phyloP scores from a whole-genome alignment of 2,888 invertebrate genomes.

The Agrochola macilenta region DNA sequence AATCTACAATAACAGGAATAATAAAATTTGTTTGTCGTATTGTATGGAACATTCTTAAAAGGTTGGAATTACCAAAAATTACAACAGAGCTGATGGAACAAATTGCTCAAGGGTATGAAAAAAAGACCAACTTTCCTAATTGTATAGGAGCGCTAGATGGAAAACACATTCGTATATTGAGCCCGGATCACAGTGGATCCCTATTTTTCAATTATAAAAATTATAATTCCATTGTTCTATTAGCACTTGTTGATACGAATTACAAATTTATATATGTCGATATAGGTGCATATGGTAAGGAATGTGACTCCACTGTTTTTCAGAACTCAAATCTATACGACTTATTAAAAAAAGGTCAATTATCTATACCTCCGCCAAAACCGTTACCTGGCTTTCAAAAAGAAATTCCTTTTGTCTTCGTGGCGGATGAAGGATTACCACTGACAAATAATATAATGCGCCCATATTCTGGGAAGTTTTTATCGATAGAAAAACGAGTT shows the following conservation, averaged over 20 bases:
- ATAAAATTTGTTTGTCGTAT: constrained; percentile 23
- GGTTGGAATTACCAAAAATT: constrained; percentile 18
- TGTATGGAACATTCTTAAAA: constrained; percentile 33
- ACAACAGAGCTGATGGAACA: no score
- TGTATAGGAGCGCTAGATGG: constrained; percentile 28
- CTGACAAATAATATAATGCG: constrained; percentile 29
- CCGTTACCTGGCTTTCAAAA: constrained; percentile 30
- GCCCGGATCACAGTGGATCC: constrained; percentile 29
- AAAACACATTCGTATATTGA: constrained; percentile 38
- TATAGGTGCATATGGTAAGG: constrained; percentile 35
- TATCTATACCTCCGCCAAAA: constrained; percentile 27
- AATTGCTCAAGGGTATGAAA: no score
- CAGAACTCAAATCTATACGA: constrained; percentile 31
- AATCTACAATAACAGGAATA: constrained; percentile 31
- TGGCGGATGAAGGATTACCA: constrained; percentile 28
- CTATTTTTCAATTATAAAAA: constrained; percentile 38
- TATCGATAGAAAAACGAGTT: constrained; percentile 35
- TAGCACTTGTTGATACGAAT: constrained; percentile 30
- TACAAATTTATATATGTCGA: constrained; percentile 28
- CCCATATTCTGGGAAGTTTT: constrained; percentile 36
- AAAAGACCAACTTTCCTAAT: no score
- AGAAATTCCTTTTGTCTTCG: constrained; percentile 30
- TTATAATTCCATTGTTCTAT: constrained; percentile 29
- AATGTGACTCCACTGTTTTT: constrained; percentile 2
- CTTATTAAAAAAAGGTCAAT: constrained; percentile 26